Base-by-base conservation (phyloP, 2,113 vertebrate genomes). In the Cololabis saira region DNA sequence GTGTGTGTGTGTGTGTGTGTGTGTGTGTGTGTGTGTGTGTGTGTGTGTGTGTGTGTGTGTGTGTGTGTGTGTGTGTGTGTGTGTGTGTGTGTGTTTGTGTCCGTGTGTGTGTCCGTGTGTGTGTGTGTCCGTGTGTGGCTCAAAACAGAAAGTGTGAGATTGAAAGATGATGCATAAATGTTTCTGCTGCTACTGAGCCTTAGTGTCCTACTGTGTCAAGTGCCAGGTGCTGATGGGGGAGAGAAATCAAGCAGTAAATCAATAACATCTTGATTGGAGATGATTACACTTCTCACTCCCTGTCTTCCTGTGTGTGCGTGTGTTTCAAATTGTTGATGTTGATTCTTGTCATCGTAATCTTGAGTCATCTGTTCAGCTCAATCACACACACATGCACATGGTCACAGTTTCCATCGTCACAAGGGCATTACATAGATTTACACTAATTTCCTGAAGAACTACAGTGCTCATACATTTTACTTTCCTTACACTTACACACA, bases 211-310 rank as follows among this genome's bases (percentile, higher is more conserved):
- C 84, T 85, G 89, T 80, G 87, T 79, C 77, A 80, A 89, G 89
- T 89, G 89, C 84, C 89, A 90, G 89, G 89, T 90, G 89, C 71
- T 71, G 72, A 61, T 65, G 42, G 48, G 62, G 67, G 66, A 54
- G 69, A 76, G 61, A 83, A 79, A 82, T 79, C 79, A 84, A 71
- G 79, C 75, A 74, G 62, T 60, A 86, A 87, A 88, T 89, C 87
- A 88, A 88, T 87, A 84, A 85, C 81, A 87, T 86, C 76, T 76
- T 90, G 89, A 90, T 89, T 90, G 84, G 81, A 74, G 80, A 82
- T 89, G 89, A 90, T 90, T 90, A 62, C 79, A 54, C 78, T 65
- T 70, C 78, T 83, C 80, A 55, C 75, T 58, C 71, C 55, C 71
- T 53, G 72, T 74, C 82, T 69, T 80, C 71, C 75, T 76, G 71